These are phyloP conservation scores for Carollia perspicillata DNA, from an alignment of 2,113 vertebrate genomes.

Conservation along the genomic window DNA sequence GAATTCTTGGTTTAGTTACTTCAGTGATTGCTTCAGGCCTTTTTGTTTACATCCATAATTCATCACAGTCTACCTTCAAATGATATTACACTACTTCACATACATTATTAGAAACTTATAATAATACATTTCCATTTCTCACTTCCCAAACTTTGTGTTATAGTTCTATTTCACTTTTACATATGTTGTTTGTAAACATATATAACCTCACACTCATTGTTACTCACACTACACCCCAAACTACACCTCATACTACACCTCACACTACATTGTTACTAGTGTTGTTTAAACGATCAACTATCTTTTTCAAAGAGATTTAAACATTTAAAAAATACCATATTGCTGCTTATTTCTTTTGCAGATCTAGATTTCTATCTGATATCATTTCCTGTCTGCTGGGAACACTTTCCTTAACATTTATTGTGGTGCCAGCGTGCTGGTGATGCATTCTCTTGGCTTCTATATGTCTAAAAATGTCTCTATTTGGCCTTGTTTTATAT, in stretches of 20 bases:
- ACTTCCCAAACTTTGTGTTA: neutral
- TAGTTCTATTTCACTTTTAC: neutral
- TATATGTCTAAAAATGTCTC: neutral
- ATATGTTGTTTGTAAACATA: too few relatives aligned
- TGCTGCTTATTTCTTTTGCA: neutral
- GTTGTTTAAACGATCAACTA: neutral
- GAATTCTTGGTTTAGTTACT: neutral
- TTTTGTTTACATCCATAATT: neutral
- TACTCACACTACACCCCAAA: too few relatives aligned
- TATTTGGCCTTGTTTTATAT: neutral
- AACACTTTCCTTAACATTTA: neutral
- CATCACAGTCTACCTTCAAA: neutral
- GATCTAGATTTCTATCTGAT: neutral
- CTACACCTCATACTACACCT: too few relatives aligned
- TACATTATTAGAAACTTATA: neutral
- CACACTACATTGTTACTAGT: neutral
- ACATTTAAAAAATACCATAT: neutral
- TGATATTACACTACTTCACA: neutral
- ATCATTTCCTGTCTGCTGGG: neutral
- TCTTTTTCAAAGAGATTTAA: neutral
- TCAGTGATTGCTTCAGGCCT: neutral
- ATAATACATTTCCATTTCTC: neutral
- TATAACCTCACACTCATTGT: too few relatives aligned
- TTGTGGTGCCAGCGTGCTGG: neutral
- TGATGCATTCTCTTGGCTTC: neutral